Evolutionary conservation across 2,888 invertebrate genomes (phyloP), one percentile per base, ranked within the genome.

Genomic region (Callyntrura guangdongensis): DNA sequence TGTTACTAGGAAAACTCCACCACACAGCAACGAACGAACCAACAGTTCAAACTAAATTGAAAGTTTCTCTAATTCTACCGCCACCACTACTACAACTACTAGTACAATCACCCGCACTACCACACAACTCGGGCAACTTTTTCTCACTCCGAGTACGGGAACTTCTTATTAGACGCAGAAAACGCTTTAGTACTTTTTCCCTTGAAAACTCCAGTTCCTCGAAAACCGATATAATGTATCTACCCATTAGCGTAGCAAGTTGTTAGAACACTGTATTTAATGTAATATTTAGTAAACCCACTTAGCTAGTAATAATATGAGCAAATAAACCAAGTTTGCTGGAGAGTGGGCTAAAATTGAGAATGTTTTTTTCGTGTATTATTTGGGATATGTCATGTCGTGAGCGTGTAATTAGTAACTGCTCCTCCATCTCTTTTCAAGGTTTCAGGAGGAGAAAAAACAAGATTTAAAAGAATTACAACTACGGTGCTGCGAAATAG

Each of bases 11-110:
- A 45, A 47, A 53, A 79, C 53, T 27, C 25, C n/a, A 56, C 56
- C 79, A 9, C 17, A 17, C 36, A 2, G 36, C n/a, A 17, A 22
- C 27, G 9, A 4, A 20, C 74, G 11, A 49, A 20, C 47, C 4
- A 56, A 27, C 56, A 27, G 17, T 79, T 79, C 79, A 79, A 79
- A 79, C 56, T 53, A 79, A 79, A 79, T 79, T 79, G 79, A 14
- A 53, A 53, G 53, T 53, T 12, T 53, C 53, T 12, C 14, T 36
- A 36, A 36, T 36, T 36, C 36, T 36, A 36, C 36, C 36, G 36
- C 36, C 36, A 36, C 36, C 6, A 36, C 36, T 36, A 36, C 36
- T 36, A 36, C 36, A 4, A 36, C 3, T 6, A 36, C 36, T n/a
- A 36, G 36, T 6, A 36, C 36, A 36, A 36, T 36, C 36, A 36